These are phyloP conservation scores for Lutraria rhynchaena DNA, from an alignment of 1,140 invertebrate genomes.

Conservation along the genomic window DNA sequence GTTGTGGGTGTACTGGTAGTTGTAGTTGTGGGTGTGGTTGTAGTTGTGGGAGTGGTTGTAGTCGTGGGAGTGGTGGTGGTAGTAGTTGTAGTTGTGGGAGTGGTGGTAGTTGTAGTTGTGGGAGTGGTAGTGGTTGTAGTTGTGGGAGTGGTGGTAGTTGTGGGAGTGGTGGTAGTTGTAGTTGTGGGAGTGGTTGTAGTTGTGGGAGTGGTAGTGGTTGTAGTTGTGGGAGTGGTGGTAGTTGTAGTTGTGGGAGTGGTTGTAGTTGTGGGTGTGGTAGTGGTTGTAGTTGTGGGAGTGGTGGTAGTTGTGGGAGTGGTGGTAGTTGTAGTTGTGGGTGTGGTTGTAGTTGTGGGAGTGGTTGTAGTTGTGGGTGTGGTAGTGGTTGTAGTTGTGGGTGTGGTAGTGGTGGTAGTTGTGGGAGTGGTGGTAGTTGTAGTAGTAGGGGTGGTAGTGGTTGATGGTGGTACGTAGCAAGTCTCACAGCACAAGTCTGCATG, in stretches of 20 bases:
- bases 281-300: constrained; percentile 17
- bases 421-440: neutral
- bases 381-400: constrained; percentile 2
- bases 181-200: constrained; percentile 5
- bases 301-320: neutral
- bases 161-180: neutral
- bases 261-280: neutral
- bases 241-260: constrained; percentile 2
- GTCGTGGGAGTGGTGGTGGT: neutral
- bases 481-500: neutral
- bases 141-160: constrained; percentile 7
- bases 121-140: neutral
- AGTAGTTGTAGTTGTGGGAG: neutral
- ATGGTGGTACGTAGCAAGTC: neutral
- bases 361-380: neutral
- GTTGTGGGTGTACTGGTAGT: constrained; percentile 5
- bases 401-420: constrained; percentile 4
- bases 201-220: neutral
- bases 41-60: neutral
- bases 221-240: neutral
- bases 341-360: neutral
- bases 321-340: constrained; percentile 1
- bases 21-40: constrained; percentile 7
- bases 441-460: constrained; percentile 11
- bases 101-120: neutral